A percentile compares a stretch with the other conserved stretches of the same genome.
These are phyloP conservation scores for Anoplius nigerrimus DNA, from an alignment of 2,888 invertebrate genomes.

Conservation along the genomic window DNA sequence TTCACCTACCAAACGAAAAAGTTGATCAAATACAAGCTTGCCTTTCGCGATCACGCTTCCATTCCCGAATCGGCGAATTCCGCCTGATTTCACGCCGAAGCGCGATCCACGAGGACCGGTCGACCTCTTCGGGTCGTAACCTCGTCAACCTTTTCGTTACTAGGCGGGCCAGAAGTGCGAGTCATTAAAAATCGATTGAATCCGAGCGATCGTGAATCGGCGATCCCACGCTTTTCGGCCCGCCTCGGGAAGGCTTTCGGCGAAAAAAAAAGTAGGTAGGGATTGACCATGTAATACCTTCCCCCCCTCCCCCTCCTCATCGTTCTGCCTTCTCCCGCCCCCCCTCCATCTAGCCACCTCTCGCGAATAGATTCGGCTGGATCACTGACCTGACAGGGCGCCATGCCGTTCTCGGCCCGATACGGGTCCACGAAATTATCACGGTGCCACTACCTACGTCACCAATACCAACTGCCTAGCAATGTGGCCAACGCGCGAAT, in stretches of 20 bases:
- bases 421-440: slow-evolving; percentile 53
- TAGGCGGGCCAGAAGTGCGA: too few relatives aligned
- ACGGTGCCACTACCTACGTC: slow-evolving; percentile 8
- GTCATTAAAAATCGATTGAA: not conserved
- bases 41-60: too few relatives aligned
- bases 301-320: slow-evolving; percentile 19
- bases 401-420: slow-evolving; percentile 38
- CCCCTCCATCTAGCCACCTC: slow-evolving; percentile 11
- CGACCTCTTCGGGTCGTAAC: too few relatives aligned
- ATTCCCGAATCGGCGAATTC: too few relatives aligned
- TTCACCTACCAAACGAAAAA: too few relatives aligned
- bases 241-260: slow-evolving; percentile 1
- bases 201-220: slow-evolving; percentile 1
- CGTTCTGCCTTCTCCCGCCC: not conserved
- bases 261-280: not conserved
- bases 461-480: not conserved
- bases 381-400: slow-evolving; percentile 56
- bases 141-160: too few relatives aligned
- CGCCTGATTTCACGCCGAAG: too few relatives aligned
- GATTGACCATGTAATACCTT: slow-evolving; percentile 2
- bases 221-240: not conserved
- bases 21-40: too few relatives aligned
- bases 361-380: slow-evolving; percentile 56
- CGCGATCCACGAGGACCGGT: too few relatives aligned
- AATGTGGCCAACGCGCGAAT: not conserved